Evolutionary conservation across 2,888 invertebrate genomes (phyloP).

Genomic region (Brachyptera putata): DNA sequence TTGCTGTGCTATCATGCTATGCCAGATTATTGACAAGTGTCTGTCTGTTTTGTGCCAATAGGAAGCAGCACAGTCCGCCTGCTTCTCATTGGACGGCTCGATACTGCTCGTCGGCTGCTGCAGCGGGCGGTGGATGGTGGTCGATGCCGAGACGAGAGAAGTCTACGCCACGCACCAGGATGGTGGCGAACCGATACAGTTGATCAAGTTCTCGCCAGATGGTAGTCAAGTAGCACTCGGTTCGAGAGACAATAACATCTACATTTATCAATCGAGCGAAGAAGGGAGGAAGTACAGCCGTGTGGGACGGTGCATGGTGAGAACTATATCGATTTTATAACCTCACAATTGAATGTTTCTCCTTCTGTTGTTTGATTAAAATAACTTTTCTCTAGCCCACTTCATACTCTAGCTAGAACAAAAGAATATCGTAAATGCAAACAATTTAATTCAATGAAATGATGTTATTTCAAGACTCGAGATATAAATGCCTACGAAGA

Average conservation of each 20-base stretch:
- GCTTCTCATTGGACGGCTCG: constrained; percentile 74
- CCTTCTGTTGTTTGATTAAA: too few relatives aligned
- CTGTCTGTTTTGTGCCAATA: constrained; percentile 42
- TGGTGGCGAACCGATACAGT: constrained; percentile 58
- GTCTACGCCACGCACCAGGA: constrained; percentile 64
- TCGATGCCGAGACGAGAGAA: constrained; percentile 74
- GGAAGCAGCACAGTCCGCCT: constrained; percentile 80
- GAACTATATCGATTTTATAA: constrained; percentile 40
- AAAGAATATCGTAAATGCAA: too few relatives aligned
- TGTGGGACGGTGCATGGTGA: constrained; percentile 80
- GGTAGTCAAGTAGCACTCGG: constrained; percentile 77
- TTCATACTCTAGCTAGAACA: too few relatives aligned
- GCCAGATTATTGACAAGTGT: background rate
- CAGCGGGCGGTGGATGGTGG: constrained; percentile 76
- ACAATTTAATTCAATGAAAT: too few relatives aligned
- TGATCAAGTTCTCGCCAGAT: constrained; percentile 74
- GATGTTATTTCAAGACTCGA: too few relatives aligned
- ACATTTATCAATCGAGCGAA: constrained; percentile 80
- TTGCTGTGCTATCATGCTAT: too few relatives aligned
- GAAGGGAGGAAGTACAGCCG: constrained; percentile 71
- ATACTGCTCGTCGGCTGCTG: constrained; percentile 74
- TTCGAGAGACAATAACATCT: constrained; percentile 84
- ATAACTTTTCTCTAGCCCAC: too few relatives aligned
- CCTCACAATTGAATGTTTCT: too few relatives aligned
- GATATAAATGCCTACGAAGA: too few relatives aligned